phyloP scores from a whole-genome alignment of 1,140 invertebrate species.

The Leucophenga varia region DNA sequence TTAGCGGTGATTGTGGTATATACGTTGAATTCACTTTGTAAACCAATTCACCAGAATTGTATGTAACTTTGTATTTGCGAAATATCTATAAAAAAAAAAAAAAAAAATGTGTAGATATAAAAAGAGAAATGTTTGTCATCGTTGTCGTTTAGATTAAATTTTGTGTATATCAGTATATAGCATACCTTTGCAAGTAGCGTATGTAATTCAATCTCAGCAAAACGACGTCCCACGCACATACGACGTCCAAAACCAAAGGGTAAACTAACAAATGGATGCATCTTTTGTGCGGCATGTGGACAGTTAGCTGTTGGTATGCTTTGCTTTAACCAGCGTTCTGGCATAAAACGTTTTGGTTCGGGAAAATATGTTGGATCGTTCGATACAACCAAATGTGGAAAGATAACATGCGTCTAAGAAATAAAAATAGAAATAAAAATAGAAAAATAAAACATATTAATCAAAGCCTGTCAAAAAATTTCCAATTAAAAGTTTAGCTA shows the following conservation, averaged over 20 bases:
- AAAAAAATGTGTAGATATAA: slow-evolving; percentile 11
- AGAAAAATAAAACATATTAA: too few relatives aligned
- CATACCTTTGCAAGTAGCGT: slow-evolving; percentile 64
- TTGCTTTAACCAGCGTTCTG: slow-evolving; percentile 74
- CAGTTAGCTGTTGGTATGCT: slow-evolving; percentile 25
- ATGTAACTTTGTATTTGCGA: slow-evolving; percentile 66
- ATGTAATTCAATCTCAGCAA: slow-evolving; percentile 79
- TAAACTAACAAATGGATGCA: slow-evolving; percentile 74
- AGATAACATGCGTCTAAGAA: slow-evolving; percentile 73
- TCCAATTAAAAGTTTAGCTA: neutral
- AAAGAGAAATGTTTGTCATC: neutral
- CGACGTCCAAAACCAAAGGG: slow-evolving; percentile 82
- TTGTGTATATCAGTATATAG: neutral
- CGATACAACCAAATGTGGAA: slow-evolving; percentile 78
- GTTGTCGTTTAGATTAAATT: neutral
- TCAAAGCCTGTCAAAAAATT: neutral
- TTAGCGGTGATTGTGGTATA: slow-evolving; percentile 68
- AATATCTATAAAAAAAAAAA: slow-evolving; percentile 62
- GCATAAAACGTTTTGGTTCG: slow-evolving; percentile 66
- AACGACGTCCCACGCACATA: slow-evolving; percentile 78
- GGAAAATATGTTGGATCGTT: slow-evolving; percentile 73
- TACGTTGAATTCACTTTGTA: slow-evolving; percentile 74
- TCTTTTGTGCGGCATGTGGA: slow-evolving; percentile 55
- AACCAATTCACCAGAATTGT: slow-evolving; percentile 64
- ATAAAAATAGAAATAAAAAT: too few relatives aligned